Evolutionary conservation across 1,140 invertebrate species (phyloP), one percentile per base, ranked within the genome.

Genomic region (Lucilia sericata): DNA sequence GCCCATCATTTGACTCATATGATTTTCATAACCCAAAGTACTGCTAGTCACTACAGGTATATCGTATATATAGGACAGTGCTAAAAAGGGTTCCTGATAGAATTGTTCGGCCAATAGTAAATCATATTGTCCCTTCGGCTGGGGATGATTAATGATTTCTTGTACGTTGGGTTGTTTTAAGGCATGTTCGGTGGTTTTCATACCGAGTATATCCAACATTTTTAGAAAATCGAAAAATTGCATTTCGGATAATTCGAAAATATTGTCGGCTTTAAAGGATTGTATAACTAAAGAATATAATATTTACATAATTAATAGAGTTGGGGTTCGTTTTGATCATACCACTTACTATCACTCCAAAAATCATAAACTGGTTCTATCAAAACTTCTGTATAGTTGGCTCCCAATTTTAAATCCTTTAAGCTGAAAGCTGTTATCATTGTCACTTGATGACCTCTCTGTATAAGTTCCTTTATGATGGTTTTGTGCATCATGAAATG

Each of bases 121-220:
- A 88, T 92, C 92, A 74, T 89, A 92, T 82, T 91, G 87, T 7
- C 88, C 86, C 0, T 87, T 84, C 5, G 88, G 89, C 36, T 91
- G 84, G n/a, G 85, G 86, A 34, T 85, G 86, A 49, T 90, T 86
- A 21, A 92, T 87, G 1, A 92, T 70, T 0, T 88, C 84, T 86
- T 91, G 87, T 0, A 92, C 83, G 81, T 87, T 86, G 0, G 88
- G 86, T 30, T 91, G 88, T 10, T 90, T 87, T 9, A 92, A 88
- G 2, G 88, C 90, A 82, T 88, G 87, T 47, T 91, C 87, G 0
- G 89, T 91, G 9, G 83, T 88, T 12, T 75, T 42, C 0, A 86
- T 1, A 0, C 90, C 91, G 82, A 89, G 84, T 12, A 91, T 88
- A 55, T 90, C 86, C 4, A 91, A 78, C 89, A 91, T 90, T 82